Evolutionary conservation across 2,797 vertebrate genomes (phyloP), one percentile per base, ranked within the genome.

Genomic region (Moxostoma hubbsi): DNA sequence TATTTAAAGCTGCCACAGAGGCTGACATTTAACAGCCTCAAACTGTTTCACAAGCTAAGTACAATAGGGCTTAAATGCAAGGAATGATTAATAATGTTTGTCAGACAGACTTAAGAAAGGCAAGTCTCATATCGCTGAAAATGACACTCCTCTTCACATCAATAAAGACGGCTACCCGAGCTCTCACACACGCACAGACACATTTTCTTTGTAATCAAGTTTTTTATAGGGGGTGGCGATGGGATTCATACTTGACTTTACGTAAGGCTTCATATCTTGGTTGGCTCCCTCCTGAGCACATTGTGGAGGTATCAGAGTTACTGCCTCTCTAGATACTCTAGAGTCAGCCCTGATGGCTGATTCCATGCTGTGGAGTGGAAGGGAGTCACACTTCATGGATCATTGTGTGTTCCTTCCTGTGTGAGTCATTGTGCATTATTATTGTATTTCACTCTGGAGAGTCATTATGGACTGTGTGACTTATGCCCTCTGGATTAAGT

Each of bases 341-440:
- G 8, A 69, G 49, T 53, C 51, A 49, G 64, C 43, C 51, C 81
- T 70, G 9, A n/a, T 64, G 46, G n/a, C 43, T 36, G 55, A 81
- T 58, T 43, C 18, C 50, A 47, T 49, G 62, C 68, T n/a, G 12
- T 46, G 59, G 53, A 82, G 64, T 50, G 70, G 54, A 81, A 57
- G 65, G 69, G 51, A 66, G 61, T 74, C 57, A 15, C 10, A 70
- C 54, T 77, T 81, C 12, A 70, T 73, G 45, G 58, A 66, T 86
- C 86, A 89, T 89, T 90, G 89, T 92, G 89, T 87, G 82, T 68
- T 84, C 77, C 88, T 91, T 93, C 90, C 92, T 89, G 86, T 85
- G 73, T 91, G 90, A 91, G 84, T 91, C 88, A 86, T 62, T 43
- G 82, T 84, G 61, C 55, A 58, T 62, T 72, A 64, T 89, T 88